These are phyloP conservation scores for Noctua janthe DNA, from an alignment of 2,888 invertebrate genomes.

Conservation along the genomic window DNA sequence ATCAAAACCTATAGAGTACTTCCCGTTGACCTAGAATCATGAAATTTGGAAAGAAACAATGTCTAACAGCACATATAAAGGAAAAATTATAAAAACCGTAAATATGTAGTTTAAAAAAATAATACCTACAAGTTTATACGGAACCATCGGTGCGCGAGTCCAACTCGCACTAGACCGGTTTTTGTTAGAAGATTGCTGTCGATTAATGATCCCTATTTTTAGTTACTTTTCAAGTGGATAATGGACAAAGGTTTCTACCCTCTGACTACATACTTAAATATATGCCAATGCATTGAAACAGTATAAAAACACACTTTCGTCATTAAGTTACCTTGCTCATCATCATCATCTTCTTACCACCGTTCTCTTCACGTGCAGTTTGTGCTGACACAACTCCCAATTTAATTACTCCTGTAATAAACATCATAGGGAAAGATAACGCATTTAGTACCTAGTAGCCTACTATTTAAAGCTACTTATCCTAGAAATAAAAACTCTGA, in stretches of 20 bases:
- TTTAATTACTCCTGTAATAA: neutral
- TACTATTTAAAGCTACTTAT: neutral
- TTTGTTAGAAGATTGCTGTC: neutral
- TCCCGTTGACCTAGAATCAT: no score
- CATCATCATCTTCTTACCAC: no score
- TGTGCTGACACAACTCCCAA: neutral
- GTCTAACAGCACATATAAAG: no score
- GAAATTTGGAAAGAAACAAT: no score
- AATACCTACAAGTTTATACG: no score
- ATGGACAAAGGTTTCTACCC: neutral
- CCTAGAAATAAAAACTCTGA: conserved; percentile 31
- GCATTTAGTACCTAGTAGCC: neutral
- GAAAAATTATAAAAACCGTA: no score
- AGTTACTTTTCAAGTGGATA: neutral
- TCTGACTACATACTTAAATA: neutral
- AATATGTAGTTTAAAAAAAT: no score
- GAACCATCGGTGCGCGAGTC: no score
- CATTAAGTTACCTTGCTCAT: no score
- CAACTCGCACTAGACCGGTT: no score
- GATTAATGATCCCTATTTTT: neutral
- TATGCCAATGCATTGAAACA: neutral
- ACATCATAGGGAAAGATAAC: neutral
- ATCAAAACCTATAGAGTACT: no score
- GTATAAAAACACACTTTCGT: neutral
- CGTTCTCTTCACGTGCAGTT: neutral